Conservation (phyloP, 1,140 invertebrate genomes). For the Trichonephila clavata region DNA sequence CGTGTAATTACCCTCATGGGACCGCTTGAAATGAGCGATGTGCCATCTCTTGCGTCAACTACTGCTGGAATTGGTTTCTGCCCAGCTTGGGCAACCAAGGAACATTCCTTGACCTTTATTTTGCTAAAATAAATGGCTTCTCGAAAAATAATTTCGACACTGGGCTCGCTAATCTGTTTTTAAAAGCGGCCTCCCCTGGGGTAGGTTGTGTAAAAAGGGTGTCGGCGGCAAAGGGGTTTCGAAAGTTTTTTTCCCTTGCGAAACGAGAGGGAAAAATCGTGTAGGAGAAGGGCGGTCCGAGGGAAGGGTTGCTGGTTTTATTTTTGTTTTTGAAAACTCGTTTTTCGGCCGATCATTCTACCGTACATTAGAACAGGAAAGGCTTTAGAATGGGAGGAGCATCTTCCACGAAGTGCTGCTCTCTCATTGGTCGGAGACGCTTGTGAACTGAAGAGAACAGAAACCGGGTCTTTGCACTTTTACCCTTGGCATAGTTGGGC, state of each 20-base stretch:
- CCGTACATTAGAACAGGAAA: conserved; percentile 20
- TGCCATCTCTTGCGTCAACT: neutral
- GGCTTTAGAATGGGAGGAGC: conserved; percentile 24
- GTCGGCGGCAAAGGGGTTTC: neutral
- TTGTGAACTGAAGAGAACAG: conserved; percentile 32
- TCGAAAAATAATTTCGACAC: conserved; percentile 19
- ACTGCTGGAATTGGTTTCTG: neutral
- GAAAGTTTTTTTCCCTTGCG: conserved; percentile 25
- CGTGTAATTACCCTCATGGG: too few relatives aligned
- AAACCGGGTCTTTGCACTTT: conserved; percentile 72
- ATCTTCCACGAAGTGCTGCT: neutral
- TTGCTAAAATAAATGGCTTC: conserved; percentile 27
- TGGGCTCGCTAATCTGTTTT: neutral
- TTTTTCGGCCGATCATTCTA: conserved; percentile 32
- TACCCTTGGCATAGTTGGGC: conserved; percentile 74
- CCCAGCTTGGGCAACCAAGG: neutral
- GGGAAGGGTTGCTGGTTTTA: conserved; percentile 28
- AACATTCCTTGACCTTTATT: conserved; percentile 9
- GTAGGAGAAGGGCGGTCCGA: conserved; percentile 2
- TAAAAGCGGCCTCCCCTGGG: neutral
- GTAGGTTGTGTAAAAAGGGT: neutral
- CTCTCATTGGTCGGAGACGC: conserved; percentile 38
- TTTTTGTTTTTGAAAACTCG: conserved; percentile 24
- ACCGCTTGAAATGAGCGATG: too few relatives aligned
- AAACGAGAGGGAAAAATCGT: conserved; percentile 37